phyloP scores from a whole-genome alignment of 2,113 vertebrate species.

The Rhombomys opimus region DNA sequence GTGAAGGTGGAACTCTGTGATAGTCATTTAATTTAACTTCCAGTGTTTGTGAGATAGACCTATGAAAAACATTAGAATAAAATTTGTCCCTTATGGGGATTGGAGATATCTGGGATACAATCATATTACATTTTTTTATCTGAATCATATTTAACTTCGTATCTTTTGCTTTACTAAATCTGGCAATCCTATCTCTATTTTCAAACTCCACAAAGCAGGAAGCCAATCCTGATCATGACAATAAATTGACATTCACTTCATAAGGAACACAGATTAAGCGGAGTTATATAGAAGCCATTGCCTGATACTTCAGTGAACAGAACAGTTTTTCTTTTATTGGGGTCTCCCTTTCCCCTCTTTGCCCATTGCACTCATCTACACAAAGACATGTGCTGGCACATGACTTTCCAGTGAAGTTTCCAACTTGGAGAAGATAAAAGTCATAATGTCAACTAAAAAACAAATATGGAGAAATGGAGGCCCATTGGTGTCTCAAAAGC shows the following conservation, averaged over 20 bases:
- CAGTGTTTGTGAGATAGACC: neutral
- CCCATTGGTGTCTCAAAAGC: neutral
- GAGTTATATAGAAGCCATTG: neutral
- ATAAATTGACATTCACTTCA: constrained; percentile 19
- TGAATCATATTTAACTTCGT: neutral
- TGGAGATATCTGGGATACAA: neutral
- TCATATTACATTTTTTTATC: neutral
- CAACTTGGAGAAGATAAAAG: neutral
- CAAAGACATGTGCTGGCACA: neutral
- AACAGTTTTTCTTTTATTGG: constrained; percentile 25
- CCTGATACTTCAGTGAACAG: neutral
- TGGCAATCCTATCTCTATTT: constrained; percentile 31
- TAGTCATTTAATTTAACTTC: neutral
- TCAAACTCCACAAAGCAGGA: neutral
- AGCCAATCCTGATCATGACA: neutral
- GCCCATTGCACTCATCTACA: neutral
- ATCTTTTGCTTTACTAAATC: constrained; percentile 32
- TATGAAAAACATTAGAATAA: neutral
- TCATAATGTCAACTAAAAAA: neutral
- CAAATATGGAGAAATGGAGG: constrained; percentile 34
- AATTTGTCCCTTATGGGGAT: neutral
- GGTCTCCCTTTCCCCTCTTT: neutral
- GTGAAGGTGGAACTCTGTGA: neutral
- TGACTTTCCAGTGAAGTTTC: constrained; percentile 8
- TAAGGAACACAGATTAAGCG: neutral